These are phyloP conservation scores for Phorcus lineatus DNA, from an alignment of 2,888 invertebrate species.

Conservation along the genomic window DNA sequence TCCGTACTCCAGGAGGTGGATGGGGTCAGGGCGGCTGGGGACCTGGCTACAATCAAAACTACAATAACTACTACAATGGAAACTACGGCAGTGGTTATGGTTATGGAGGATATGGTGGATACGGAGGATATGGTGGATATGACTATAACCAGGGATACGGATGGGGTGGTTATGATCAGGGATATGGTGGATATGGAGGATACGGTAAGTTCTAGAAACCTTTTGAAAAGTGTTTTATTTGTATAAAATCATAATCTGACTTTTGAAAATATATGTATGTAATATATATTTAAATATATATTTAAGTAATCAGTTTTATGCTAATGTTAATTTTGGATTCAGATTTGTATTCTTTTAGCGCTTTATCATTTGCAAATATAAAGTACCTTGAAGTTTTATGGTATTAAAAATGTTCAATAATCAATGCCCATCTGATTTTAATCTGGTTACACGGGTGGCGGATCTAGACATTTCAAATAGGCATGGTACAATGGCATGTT, in stretches of 20 bases:
- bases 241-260: no score
- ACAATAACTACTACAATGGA: constrained; percentile 69
- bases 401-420: no score
- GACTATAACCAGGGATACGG: constrained; percentile 52
- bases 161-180: constrained; percentile 49
- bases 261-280: no score
- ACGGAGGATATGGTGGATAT: constrained; percentile 79
- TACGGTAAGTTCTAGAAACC: constrained; percentile 25
- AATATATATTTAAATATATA: no score
- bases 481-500: constrained; percentile 17
- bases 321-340: no score
- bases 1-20: constrained; percentile 41
- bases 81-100: constrained; percentile 78
- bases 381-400: no score
- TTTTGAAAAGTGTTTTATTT: no score
- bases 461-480: not conserved
- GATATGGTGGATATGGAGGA: constrained; percentile 44
- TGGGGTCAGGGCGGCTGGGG: constrained; percentile 54
- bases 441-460: not conserved
- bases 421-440: constrained; percentile 21
- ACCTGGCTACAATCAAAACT: constrained; percentile 25
- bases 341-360: no score
- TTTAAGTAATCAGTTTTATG: no score
- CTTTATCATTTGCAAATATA: no score
- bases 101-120: constrained; percentile 42